phyloP scores from a whole-genome alignment of 2,888 invertebrate genomes.

The Gastracanthus pulcherrimus region DNA sequence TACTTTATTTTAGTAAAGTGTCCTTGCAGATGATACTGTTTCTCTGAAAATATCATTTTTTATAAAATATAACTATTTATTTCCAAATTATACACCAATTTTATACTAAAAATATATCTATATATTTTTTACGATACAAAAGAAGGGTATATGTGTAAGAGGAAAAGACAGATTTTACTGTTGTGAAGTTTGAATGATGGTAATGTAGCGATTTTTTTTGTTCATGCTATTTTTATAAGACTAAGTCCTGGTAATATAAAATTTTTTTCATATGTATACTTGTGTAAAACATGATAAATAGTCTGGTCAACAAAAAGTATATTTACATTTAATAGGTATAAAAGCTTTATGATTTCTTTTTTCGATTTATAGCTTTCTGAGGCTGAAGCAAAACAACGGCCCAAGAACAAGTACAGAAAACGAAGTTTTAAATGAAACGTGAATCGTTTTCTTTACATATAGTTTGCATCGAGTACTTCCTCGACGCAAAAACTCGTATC shows the following conservation, averaged over 20 bases:
- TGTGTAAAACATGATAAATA: background rate
- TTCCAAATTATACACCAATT: constrained; percentile 12
- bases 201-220: background rate
- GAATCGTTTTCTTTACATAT: background rate
- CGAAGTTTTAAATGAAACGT: background rate
- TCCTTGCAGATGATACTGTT: constrained; percentile 6
- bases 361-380: background rate
- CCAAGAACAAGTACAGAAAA: background rate
- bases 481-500: background rate
- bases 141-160: background rate
- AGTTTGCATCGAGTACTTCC: background rate
- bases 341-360: background rate
- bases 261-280: background rate
- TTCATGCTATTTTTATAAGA: constrained; percentile 13
- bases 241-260: background rate
- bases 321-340: background rate
- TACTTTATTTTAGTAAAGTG: constrained; percentile 31
- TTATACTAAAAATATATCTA: constrained; percentile 28
- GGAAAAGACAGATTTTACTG: background rate
- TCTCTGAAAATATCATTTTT: constrained; percentile 15
- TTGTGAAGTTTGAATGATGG: background rate
- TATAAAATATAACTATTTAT: background rate
- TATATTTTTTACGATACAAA: background rate
- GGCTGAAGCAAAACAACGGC: background rate
- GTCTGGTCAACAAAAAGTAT: background rate